Base-by-base conservation (phyloP, 2,113 vertebrate species). In the Lasiurus cinereus region DNA sequence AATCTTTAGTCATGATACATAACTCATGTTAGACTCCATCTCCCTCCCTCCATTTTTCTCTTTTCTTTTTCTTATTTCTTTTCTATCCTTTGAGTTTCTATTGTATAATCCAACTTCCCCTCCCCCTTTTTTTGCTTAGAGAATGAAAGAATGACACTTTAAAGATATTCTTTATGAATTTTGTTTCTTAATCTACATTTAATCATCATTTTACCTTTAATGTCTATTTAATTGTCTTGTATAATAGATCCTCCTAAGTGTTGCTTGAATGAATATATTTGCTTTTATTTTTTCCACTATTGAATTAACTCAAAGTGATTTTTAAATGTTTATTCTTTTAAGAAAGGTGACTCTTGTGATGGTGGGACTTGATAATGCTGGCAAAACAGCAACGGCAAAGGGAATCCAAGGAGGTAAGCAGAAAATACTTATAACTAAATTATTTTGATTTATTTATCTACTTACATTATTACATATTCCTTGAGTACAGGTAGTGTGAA, bases 291-390 rank as follows among this genome's bases (percentile, higher is more conserved):
- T 39, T 43, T 4, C 1, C 3, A 79, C 27, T 92, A 39, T 31
- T 93, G 56, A 85, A 79, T 90, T 64, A 64, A 96, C 73, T 92
- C 73, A 96, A 77, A 96, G 46, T 96, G 13, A 73, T 83, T 10
- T 94, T 70, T 33, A 52, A 21, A 88, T 87, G 85, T 74, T 87
- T 97, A 56, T 95, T 96, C 56, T 97, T 97, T 98, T 97, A 97
- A 99, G 99, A 98, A 99, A 99, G 96, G 99, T 99, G 98, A 99
- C 99, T 36, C 97, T 99, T 96, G 98, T 99, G 95, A 99, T 99
- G 99, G 99, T 99, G 90, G 99, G 99, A 92, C 99, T 99, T 96
- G 99, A 99, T 98, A 99, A 99, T 90, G 99, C 99, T 95, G 99
- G 99, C 18, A 99, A 99, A 98, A 99, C 99, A 0, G 99, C 99